Conservation (phyloP, 1,140 invertebrate genomes). For the Linepithema humile region DNA sequence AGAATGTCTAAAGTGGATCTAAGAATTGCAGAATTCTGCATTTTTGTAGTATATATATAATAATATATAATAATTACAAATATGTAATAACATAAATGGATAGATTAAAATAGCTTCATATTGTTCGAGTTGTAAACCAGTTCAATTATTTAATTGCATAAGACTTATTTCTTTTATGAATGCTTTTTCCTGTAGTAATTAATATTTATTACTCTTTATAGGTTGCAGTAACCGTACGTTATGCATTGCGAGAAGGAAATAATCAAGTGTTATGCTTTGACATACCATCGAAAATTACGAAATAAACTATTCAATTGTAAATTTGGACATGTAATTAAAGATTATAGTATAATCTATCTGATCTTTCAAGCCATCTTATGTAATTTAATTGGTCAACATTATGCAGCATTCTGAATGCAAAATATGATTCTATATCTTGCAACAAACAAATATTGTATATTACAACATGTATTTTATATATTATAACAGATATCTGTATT, state of each 20-base stretch:
- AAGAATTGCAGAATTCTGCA: no score
- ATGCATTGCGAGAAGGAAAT: constrained; percentile 84
- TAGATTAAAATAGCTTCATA: neutral
- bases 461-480: no score
- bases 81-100: neutral
- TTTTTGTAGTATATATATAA: no score
- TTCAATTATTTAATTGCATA: neutral
- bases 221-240: constrained; percentile 86
- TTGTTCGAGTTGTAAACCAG: neutral
- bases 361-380: neutral
- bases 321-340: constrained; percentile 23
- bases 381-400: constrained; percentile 23
- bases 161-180: constrained; percentile 17
- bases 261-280: constrained; percentile 87
- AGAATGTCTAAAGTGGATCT: no score
- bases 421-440: no score
- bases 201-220: constrained; percentile 71
- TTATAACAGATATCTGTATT: no score
- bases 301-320: constrained; percentile 19
- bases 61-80: no score
- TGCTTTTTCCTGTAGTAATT: neutral
- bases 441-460: no score
- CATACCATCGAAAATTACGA: constrained; percentile 86
- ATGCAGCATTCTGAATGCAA: neutral
- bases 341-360: neutral